Conservation (phyloP, 2,113 vertebrate genomes). For the Dermatemys mawii region DNA sequence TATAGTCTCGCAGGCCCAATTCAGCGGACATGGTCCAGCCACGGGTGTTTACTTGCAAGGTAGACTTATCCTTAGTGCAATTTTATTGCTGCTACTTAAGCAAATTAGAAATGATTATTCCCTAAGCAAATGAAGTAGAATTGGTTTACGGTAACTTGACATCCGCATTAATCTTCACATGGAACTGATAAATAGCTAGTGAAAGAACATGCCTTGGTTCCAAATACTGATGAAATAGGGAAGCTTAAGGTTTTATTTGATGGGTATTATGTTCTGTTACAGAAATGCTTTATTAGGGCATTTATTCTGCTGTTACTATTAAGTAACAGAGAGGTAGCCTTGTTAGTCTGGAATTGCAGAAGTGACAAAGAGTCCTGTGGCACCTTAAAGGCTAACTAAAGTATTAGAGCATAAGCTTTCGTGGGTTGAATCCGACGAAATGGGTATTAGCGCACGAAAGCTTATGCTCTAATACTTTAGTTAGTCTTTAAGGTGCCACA, state of each 20-base stretch:
- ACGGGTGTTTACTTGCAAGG: background rate
- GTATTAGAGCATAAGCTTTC: no score
- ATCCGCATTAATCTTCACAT: constrained; percentile 42
- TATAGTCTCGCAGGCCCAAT: no score
- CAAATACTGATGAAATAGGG: background rate
- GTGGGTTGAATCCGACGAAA: no score
- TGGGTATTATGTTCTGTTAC: background rate
- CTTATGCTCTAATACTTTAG: no score
- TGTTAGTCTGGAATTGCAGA: no score
- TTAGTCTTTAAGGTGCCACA: no score
- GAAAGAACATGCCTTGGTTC: constrained; percentile 4
- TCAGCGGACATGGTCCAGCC: no score
- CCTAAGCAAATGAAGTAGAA: constrained; percentile 15
- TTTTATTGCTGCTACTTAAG: constrained; percentile 11
- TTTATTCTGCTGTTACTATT: background rate
- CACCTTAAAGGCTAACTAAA: no score
- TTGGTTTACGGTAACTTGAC: constrained; percentile 25
- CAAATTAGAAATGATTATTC: constrained; percentile 33
- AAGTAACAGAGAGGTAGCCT: no score
- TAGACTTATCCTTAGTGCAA: background rate
- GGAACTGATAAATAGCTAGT: background rate
- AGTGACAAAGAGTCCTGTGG: no score
- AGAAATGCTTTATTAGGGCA: background rate
- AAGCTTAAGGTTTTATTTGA: background rate
- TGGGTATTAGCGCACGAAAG: no score